These are phyloP conservation scores for Pipistrellus pipistrellus DNA, from an alignment of 2,797 vertebrate genomes.

Conservation along the genomic window DNA sequence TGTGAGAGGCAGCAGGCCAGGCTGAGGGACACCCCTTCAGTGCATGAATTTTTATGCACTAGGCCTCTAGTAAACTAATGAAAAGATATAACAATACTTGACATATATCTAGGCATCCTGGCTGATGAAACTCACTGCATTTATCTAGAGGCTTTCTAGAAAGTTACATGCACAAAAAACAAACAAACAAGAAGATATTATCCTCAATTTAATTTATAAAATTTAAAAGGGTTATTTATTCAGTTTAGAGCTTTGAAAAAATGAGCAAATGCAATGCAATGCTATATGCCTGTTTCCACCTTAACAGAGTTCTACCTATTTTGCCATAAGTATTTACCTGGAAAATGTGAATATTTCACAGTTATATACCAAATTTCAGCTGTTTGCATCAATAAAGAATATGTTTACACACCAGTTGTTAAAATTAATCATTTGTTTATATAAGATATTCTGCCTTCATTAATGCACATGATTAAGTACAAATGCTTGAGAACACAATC, in stretches of 20 bases:
- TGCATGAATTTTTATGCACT: too few species aligned
- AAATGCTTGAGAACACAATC: slow-evolving; percentile 37
- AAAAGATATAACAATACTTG: background rate
- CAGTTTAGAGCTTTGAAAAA: background rate
- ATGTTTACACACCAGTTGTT: slow-evolving; percentile 33
- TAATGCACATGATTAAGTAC: slow-evolving; percentile 15
- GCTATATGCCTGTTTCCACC: background rate
- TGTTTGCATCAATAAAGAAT: slow-evolving; percentile 40
- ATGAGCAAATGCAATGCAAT: background rate
- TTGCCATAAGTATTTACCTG: background rate
- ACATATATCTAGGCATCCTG: background rate
- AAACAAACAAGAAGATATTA: background rate
- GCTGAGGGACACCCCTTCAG: too few species aligned
- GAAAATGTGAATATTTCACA: background rate
- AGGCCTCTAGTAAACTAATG: background rate
- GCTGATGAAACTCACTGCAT: background rate
- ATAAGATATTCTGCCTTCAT: slow-evolving; percentile 31
- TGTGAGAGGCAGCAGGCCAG: too few species aligned
- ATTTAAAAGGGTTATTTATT: background rate
- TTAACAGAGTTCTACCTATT: background rate
- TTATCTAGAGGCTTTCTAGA: background rate
- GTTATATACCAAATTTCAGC: background rate
- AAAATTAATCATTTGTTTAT: slow-evolving; percentile 71
- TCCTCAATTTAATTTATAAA: background rate
- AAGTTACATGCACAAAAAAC: background rate